phyloP scores from a whole-genome alignment of 2,797 vertebrate species.

The Petrocephalus sullivani region DNA sequence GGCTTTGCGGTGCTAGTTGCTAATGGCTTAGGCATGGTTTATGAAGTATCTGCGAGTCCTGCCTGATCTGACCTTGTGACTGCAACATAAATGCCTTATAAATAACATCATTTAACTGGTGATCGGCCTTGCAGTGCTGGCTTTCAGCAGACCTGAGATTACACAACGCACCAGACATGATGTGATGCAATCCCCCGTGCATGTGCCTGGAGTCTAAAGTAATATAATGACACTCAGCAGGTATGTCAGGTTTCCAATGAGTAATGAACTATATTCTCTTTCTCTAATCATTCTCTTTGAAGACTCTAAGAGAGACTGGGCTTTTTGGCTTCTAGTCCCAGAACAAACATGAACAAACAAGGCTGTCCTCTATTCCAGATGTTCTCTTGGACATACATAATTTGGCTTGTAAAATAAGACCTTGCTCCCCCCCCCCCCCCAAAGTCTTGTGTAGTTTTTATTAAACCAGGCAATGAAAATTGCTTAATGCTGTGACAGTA shows the following conservation, averaged over 20 bases:
- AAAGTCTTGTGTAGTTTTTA: constrained; percentile 38
- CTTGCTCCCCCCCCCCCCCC: constrained; percentile 21
- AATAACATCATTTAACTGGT: neutral
- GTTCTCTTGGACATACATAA: constrained; percentile 21
- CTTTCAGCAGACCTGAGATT: neutral
- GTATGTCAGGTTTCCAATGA: constrained; percentile 31
- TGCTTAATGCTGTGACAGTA: constrained; percentile 1
- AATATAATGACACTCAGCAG: constrained; percentile 24
- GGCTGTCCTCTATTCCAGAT: constrained; percentile 38
- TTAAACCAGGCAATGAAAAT: constrained; percentile 25
- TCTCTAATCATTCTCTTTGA: constrained; percentile 38
- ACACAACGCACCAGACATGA: constrained; percentile 2
- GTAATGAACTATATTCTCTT: constrained; percentile 39
- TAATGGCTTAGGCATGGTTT: neutral
- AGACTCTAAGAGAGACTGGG: constrained; percentile 32
- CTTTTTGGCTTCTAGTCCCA: constrained; percentile 32
- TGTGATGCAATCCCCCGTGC: neutral
- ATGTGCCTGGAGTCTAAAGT: neutral
- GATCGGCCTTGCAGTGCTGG: neutral
- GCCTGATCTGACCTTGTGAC: neutral
- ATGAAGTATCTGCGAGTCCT: neutral
- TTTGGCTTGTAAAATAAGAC: constrained; percentile 27
- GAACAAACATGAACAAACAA: constrained; percentile 43
- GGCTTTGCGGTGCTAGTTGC: neutral
- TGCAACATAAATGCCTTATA: neutral